Percentiles rank a stretch among this genome's conserved stretches.
Evolutionary conservation across 2,797 vertebrate species (phyloP).

Genomic region (Lacerta bilineata): DNA sequence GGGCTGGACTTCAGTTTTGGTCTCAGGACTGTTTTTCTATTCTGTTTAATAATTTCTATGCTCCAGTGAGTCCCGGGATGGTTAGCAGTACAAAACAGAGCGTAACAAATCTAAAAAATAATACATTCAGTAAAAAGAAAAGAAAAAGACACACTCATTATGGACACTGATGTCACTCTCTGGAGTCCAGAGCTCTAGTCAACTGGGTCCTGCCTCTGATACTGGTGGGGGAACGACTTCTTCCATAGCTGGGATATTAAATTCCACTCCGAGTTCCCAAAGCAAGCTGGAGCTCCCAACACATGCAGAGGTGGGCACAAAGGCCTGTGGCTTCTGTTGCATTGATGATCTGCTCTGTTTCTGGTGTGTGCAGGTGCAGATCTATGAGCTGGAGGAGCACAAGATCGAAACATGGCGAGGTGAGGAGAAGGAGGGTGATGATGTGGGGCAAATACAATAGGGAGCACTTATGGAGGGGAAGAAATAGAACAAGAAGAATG

Average conservation of each 20-base stretch:
- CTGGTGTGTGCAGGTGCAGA: constrained; percentile 88
- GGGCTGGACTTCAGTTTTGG: too few species aligned
- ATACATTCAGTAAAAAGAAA: too few species aligned
- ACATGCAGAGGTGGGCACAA: background rate
- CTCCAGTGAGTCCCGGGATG: too few species aligned
- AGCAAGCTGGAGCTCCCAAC: background rate
- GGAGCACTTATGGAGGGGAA: background rate
- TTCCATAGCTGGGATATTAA: background rate
- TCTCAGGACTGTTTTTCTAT: too few species aligned
- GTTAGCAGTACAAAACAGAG: too few species aligned
- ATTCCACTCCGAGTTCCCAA: background rate
- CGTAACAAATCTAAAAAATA: too few species aligned
- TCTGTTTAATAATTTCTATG: too few species aligned
- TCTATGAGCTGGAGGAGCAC: constrained; percentile 98
- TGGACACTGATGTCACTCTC: too few species aligned
- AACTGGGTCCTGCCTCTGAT: background rate
- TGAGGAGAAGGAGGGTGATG: constrained; percentile 65
- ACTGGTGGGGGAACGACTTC: background rate
- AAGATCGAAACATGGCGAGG: constrained; percentile 99
- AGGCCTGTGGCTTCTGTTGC: background rate
- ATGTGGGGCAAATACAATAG: background rate
- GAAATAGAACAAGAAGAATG: background rate
- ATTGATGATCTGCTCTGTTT: constrained; percentile 9
- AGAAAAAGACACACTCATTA: too few species aligned
- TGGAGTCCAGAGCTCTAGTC: background rate